Evolutionary conservation across 1,140 invertebrate genomes (phyloP).

Genomic region (Lordiphosa clarofinis): DNA sequence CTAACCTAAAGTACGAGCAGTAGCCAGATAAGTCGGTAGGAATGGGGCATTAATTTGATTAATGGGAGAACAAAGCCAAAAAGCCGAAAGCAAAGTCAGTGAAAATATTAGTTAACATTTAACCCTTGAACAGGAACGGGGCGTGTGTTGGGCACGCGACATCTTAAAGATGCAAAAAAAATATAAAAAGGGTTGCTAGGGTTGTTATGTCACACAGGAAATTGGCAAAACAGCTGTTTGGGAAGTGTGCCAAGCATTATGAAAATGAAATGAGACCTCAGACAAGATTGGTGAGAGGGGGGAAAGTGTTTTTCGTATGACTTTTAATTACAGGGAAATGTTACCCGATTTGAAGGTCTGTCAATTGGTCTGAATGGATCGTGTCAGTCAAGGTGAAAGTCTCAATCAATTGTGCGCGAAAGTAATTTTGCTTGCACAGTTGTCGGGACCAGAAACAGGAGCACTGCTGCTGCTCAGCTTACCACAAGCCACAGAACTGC

Average conservation of each 20-base stretch:
- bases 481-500: slow-evolving; percentile 41
- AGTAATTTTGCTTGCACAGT: slow-evolving; percentile 37
- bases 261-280: slow-evolving; percentile 38
- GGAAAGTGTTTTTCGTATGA: slow-evolving; percentile 31
- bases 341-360: slow-evolving; percentile 34
- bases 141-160: slow-evolving; percentile 44
- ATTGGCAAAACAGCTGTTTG: slow-evolving; percentile 9
- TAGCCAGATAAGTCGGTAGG: slow-evolving; percentile 12
- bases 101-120: slow-evolving; percentile 50
- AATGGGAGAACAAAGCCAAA: slow-evolving; percentile 34
- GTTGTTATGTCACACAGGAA: slow-evolving; percentile 21
- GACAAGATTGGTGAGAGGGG: neutral
- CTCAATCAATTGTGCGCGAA: slow-evolving; percentile 40
- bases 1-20: slow-evolving; percentile 2
- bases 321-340: slow-evolving; percentile 38
- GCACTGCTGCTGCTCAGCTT: slow-evolving; percentile 24
- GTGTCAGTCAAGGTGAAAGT: slow-evolving; percentile 56
- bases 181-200: slow-evolving; percentile 23
- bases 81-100: slow-evolving; percentile 38
- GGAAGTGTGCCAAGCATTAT: slow-evolving; percentile 38
- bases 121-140: slow-evolving; percentile 33
- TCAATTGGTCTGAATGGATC: slow-evolving; percentile 34
- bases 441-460: slow-evolving; percentile 7
- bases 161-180: slow-evolving; percentile 45
- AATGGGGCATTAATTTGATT: slow-evolving; percentile 48